Base-by-base conservation (phyloP, 2,797 vertebrate species). In the Lerista edwardsae region DNA sequence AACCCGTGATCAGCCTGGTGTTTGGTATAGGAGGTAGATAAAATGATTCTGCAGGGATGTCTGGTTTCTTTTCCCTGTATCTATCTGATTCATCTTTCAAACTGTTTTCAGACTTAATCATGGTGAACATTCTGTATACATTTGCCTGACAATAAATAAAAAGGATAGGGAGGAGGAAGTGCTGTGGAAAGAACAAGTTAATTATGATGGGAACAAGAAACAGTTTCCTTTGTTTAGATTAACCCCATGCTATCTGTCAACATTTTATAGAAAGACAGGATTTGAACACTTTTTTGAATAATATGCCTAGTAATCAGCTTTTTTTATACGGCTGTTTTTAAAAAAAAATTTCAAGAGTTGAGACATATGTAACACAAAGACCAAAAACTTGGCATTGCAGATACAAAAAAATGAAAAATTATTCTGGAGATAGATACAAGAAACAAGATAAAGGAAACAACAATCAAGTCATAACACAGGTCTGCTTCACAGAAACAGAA, bases 21-120 rank as follows among this genome's bases (percentile, higher is more conserved):
- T 90, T 93, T 80, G 80, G 68, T 89, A 87, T 87, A 84, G 85
- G 91, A 95, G 83, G 88, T 84, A 90, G 90, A 93, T 91, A 91
- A 89, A 90, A 87, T 87, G 85, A 68, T 73, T 91, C 83, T 65
- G 25, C 83, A 86, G 75, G 51, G 65, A 88, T 31, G 86, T 94
- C 93, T 94, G 93, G 83, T 91, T 93, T 93, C 87, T 94, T 93
- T 91, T 92, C 89, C 81, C 89, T 87, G 51, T 85, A 21, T 90
- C 76, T 61, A 3, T 36, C 77, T 90, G 89, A 65, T 83, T 92
- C 86, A 87, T 94, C 89, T 93, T 84, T 47, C 31, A 82, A 80
- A 59, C 80, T 85, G 47, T 84, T 90, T 93, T 93, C 90, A 89
- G 94, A 89, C 44, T 90, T 89, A 92, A 88, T 89, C 31, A 64